Conservation (phyloP, 35 echinoderm and acorn worm species). For the Strongylocentrotus purpuratus region DNA sequence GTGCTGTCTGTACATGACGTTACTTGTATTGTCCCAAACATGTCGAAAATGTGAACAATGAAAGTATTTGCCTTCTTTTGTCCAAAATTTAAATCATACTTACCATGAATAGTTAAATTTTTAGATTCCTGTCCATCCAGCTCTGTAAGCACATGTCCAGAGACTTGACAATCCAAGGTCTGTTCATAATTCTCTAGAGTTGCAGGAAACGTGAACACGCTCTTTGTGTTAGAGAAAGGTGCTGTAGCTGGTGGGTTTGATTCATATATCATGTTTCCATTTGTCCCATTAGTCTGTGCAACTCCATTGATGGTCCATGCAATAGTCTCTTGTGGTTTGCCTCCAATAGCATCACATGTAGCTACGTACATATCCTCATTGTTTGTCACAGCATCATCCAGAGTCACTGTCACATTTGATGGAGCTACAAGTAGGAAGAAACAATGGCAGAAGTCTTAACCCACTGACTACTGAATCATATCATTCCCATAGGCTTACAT, state of each 20-base stretch:
- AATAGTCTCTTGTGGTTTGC: background rate
- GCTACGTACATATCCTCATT: background rate
- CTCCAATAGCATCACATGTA: background rate
- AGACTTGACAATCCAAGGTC: background rate
- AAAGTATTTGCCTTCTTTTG: no score
- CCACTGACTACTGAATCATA: no score
- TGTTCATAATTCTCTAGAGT: background rate
- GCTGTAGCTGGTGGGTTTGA: background rate
- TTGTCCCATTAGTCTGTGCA: no score
- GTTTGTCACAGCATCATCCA: background rate
- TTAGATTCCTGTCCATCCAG: background rate
- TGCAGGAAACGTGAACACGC: background rate
- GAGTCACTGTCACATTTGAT: background rate
- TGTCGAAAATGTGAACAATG: no score
- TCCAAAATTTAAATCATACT: no score
- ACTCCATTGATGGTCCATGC: background rate
- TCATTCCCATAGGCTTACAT: no score
- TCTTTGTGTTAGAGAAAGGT: background rate
- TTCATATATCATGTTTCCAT: background rate
- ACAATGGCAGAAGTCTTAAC: no score
- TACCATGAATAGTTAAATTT: background rate
- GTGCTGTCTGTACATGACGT: no score
- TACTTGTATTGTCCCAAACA: no score
- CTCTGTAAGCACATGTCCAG: background rate
- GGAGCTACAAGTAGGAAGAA: no score